Conservation (phyloP, 2,888 invertebrate species). For the Cephus runcator region DNA sequence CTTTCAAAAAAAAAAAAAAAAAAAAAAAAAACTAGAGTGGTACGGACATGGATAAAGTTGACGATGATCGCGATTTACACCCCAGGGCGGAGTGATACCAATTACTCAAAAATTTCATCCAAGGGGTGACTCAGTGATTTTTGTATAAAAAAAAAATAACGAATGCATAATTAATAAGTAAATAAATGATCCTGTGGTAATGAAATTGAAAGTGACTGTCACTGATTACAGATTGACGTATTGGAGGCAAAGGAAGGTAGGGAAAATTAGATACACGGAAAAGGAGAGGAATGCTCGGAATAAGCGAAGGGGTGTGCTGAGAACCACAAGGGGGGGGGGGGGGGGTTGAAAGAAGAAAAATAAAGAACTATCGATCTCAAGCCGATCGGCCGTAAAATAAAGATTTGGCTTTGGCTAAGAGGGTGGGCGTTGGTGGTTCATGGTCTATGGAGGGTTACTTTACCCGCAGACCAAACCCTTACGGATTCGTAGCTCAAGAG, state of each 20-base stretch:
- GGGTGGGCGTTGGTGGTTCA: slow-evolving; percentile 21
- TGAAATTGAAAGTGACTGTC: not conserved
- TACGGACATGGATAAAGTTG: not conserved
- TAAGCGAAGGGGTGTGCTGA: not conserved
- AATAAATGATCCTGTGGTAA: not conserved
- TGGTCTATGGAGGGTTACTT: slow-evolving; percentile 36
- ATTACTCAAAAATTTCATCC: not conserved
- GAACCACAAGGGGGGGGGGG: not conserved
- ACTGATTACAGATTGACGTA: not conserved
- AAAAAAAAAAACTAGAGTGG: slow-evolving; percentile 8
- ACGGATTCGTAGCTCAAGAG: slow-evolving; percentile 13
- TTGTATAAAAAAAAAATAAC: too few relatives aligned
- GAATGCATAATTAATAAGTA: not conserved
- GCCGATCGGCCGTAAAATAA: slow-evolving; percentile 43
- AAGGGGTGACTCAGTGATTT: too few relatives aligned
- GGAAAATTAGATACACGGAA: not conserved
- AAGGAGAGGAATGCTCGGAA: not conserved
- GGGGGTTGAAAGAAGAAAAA: not conserved
- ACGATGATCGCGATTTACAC: not conserved
- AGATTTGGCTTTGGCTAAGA: slow-evolving; percentile 37
- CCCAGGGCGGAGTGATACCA: not conserved
- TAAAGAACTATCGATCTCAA: slow-evolving; percentile 21
- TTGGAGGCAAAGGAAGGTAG: not conserved
- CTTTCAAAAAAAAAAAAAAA: slow-evolving; percentile 6
- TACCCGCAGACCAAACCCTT: slow-evolving; percentile 22